Conservation (phyloP, 2,113 vertebrate genomes). For the Australoheros scitulus region DNA sequence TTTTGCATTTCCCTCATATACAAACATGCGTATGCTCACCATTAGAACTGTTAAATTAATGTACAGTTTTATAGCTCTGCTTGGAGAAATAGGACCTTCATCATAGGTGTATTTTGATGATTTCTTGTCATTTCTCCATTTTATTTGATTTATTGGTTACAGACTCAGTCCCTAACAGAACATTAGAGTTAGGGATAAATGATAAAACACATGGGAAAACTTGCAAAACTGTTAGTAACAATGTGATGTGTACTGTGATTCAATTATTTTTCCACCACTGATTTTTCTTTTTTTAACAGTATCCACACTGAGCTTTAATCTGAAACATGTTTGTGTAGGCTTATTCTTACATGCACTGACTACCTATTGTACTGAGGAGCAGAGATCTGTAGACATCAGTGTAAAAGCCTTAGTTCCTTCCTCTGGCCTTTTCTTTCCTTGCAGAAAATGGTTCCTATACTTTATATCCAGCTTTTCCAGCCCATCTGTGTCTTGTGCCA, state of each 20-base stretch:
- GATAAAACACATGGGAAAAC: not conserved
- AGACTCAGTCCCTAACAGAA: not conserved
- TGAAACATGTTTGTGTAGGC: constrained; percentile 6
- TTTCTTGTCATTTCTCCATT: not conserved
- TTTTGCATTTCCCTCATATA: not conserved
- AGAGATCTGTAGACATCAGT: constrained; percentile 16
- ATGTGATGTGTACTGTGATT: not conserved
- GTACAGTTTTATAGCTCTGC: not conserved
- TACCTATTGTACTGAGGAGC: constrained; percentile 17
- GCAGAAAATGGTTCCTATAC: constrained; percentile 74
- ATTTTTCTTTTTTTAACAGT: not conserved
- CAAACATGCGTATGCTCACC: not conserved
- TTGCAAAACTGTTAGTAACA: not conserved
- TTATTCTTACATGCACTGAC: constrained; percentile 18
- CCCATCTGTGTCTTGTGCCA: constrained; percentile 76
- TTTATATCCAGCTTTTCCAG: constrained; percentile 69
- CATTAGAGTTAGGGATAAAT: not conserved
- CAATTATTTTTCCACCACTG: not conserved
- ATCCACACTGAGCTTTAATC: not conserved
- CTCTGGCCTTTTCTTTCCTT: constrained; percentile 47
- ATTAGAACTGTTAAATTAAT: not conserved
- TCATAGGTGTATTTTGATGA: not conserved
- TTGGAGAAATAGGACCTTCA: not conserved
- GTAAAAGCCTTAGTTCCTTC: constrained; percentile 55
- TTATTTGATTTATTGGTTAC: not conserved